Evolutionary conservation across 2,113 vertebrate genomes (phyloP).

Genomic region (Spermophilus dauricus): DNA sequence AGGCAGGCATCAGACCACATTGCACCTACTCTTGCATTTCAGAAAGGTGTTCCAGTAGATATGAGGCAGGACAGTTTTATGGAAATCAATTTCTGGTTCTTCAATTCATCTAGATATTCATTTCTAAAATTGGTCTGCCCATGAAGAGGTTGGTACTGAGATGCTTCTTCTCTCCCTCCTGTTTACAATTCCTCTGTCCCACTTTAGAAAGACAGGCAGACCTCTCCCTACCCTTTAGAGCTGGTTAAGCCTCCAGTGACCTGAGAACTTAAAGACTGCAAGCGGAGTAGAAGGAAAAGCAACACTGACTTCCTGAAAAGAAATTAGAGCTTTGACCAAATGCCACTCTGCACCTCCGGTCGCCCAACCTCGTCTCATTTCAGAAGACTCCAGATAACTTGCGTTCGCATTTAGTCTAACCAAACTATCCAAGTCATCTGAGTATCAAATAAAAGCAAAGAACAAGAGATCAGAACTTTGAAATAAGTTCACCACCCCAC

Average conservation of each 20-base stretch:
- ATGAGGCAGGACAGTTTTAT: neutral
- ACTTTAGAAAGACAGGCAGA: neutral
- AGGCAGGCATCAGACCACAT: neutral
- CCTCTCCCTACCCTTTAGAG: neutral
- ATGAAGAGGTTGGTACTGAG: neutral
- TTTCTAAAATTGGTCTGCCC: neutral
- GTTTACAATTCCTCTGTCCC: neutral
- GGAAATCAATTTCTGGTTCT: neutral
- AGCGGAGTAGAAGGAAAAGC: neutral
- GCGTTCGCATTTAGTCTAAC: neutral
- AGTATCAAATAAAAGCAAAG: conserved; percentile 22
- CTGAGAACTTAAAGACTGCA: neutral
- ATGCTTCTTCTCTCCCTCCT: neutral
- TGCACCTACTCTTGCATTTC: neutral
- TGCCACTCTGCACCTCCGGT: neutral
- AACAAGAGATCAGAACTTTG: neutral
- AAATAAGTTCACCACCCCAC: neutral
- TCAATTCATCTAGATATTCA: neutral
- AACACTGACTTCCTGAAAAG: neutral
- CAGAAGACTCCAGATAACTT: neutral
- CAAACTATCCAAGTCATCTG: neutral
- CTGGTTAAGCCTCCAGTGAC: no score
- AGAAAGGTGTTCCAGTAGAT: neutral
- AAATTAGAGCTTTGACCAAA: neutral
- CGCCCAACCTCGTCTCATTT: neutral